These are phyloP conservation scores for Oryzias celebensis DNA, from an alignment of 2,113 vertebrate genomes.

Conservation along the genomic window DNA sequence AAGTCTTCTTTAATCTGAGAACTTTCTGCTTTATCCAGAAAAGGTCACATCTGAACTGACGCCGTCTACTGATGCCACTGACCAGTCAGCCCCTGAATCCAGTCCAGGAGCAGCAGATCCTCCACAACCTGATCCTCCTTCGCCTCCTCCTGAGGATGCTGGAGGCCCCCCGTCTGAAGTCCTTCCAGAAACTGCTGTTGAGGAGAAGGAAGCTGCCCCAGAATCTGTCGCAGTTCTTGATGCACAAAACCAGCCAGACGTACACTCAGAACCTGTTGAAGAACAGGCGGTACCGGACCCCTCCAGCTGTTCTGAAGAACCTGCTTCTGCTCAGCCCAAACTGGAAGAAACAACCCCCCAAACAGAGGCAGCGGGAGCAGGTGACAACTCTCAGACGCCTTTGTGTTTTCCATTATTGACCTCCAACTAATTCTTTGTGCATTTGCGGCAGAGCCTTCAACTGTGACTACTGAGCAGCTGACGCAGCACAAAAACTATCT, in stretches of 20 bases:
- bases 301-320: neutral
- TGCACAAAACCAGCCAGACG: constrained; percentile 5
- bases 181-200: constrained; percentile 6
- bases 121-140: constrained; percentile 19
- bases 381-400: constrained; percentile 25
- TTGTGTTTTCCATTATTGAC: neutral
- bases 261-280: constrained; percentile 19
- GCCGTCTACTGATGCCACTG: constrained; percentile 1
- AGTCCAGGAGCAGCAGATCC: constrained; percentile 25
- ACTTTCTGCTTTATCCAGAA: constrained; percentile 24
- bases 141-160: constrained; percentile 18
- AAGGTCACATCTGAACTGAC: constrained; percentile 20
- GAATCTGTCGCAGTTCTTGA: constrained; percentile 27
- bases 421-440: neutral
- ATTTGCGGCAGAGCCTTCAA: constrained; percentile 77
- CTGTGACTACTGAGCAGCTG: constrained; percentile 83
- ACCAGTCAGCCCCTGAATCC: constrained; percentile 30
- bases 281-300: constrained; percentile 12
- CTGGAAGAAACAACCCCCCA: neutral
- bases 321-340: neutral
- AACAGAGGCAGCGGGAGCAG: constrained; percentile 9
- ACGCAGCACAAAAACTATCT: constrained; percentile 84
- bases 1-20: neutral
- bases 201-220: constrained; percentile 2
- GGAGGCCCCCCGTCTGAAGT: constrained; percentile 12